Base-by-base conservation (phyloP, 2,797 vertebrate genomes). In the Astyanax mexicanus region DNA sequence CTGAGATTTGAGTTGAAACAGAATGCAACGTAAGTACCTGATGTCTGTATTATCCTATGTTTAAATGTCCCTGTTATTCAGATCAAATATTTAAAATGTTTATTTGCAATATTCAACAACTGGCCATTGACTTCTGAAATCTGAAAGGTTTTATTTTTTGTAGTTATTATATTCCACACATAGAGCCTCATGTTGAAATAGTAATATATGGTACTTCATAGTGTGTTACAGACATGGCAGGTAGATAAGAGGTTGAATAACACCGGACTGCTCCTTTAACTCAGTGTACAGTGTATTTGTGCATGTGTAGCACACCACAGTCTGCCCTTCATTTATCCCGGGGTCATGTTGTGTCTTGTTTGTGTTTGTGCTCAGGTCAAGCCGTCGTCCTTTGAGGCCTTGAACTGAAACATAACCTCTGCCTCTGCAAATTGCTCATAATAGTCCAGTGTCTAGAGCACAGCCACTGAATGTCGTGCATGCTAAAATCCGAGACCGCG, bases 361-460 rank as follows among this genome's bases (percentile, higher is more conserved):
- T 68, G 27, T 54, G 27, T 52, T 49, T 25, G 47, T 44, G 52
- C 44, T 55, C 57, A 19, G 6, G 32, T 40, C n/a, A n/a, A 49
- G 25, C 44, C 10, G 7, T 23, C 45, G 13, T 72, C 57, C 47
- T 72, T 61, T 75, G 68, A 64, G 64, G 78, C 64, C 75, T 60
- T 73, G 75, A 71, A 83, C n/a, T 49, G 60, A 72, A 78, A 19
- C 15, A 6, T 42, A 38, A 75, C 57, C 25, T 64, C 45, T 55
- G 74, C 29, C 12, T 23, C 29, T 55, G 42, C 9, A 72, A 80
- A 80, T 80, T 60, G 54, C 51, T 61, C 38, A n/a, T 75, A 75
- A 78, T 78, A 42, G n/a, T 42, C 42, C 4, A 4, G 9, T 7
- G 7, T 21, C 15, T 11, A 15, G 29, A 29, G 21, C 4, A n/a